Percentiles rank a stretch among this genome's conserved stretches.
These are phyloP conservation scores for Acutogordius australiensis DNA, from an alignment of 2,888 invertebrate species.

Conservation along the genomic window DNA sequence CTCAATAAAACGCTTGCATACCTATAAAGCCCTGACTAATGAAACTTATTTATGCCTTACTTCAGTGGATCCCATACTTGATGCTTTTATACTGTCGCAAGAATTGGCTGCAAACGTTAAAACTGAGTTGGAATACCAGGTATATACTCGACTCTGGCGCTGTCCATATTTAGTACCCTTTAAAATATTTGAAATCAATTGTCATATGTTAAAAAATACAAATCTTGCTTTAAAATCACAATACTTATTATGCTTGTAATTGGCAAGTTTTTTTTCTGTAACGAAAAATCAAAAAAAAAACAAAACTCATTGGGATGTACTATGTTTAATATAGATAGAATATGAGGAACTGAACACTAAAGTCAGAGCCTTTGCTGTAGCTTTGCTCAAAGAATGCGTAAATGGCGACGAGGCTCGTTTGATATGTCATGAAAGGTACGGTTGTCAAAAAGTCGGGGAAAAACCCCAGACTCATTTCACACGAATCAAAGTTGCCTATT, in stretches of 20 bases:
- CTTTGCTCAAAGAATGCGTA: background rate
- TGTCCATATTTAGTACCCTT: too few species aligned
- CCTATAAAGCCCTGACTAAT: background rate
- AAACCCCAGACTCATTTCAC: background rate
- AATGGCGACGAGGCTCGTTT: background rate
- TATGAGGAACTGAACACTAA: background rate
- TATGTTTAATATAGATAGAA: constrained; percentile 3
- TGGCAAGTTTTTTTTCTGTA: too few species aligned
- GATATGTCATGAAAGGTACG: background rate
- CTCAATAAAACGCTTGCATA: background rate
- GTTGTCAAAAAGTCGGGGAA: background rate
- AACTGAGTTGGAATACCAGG: background rate
- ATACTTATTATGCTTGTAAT: too few species aligned
- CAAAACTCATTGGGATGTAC: too few species aligned
- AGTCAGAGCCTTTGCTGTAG: background rate
- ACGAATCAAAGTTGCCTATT: background rate
- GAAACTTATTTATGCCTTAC: constrained; percentile 8
- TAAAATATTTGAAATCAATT: too few species aligned
- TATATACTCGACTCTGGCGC: too few species aligned
- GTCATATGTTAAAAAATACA: too few species aligned
- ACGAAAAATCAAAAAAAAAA: too few species aligned
- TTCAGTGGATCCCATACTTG: constrained; percentile 5
- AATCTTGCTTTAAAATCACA: too few species aligned
- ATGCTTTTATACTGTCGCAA: background rate
- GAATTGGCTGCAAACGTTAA: background rate